A percentile compares a stretch with the other conserved stretches of the same genome.
These are phyloP conservation scores for Diacarnus erythraeanus DNA, from an alignment of 37 sponge, comb jelly and placozoan genomes.

Conservation along the genomic window DNA sequence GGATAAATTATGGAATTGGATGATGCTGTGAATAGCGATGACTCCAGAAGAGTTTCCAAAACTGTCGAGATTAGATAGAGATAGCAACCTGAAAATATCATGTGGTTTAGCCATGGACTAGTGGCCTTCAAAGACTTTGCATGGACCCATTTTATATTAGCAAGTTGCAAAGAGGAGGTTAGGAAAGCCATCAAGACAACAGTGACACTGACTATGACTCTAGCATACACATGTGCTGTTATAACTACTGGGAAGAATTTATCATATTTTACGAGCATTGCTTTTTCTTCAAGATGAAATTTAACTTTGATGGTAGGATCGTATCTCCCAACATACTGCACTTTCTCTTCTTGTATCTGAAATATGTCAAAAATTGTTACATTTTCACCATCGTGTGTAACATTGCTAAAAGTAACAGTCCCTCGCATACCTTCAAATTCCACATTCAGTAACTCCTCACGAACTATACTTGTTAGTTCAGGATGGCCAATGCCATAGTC, in stretches of 20 bases:
- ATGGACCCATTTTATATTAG: conserved; percentile 1
- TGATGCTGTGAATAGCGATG: too few relatives aligned
- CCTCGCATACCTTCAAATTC: not conserved
- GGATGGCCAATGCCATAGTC: not conserved
- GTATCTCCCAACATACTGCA: not conserved
- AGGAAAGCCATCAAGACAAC: not conserved
- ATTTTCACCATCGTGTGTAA: not conserved
- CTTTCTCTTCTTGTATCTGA: not conserved
- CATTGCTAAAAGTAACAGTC: not conserved
- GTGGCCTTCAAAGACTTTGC: conserved; percentile 27
- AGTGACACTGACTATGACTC: not conserved
- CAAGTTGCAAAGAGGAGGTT: not conserved
- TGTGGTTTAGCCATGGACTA: conserved; percentile 32
- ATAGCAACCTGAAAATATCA: conserved; percentile 36
- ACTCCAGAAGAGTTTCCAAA: not conserved
- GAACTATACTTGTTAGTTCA: not conserved
- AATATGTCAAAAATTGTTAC: not conserved
- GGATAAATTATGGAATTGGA: not conserved
- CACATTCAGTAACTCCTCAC: not conserved
- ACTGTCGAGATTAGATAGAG: not conserved
- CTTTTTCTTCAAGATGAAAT: not conserved
- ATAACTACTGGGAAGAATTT: not conserved
- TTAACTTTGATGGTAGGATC: not conserved
- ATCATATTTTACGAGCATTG: not conserved
- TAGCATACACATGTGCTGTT: not conserved